Conservation (phyloP, 2,888 invertebrate species). For the Meteorus cinctellus region DNA sequence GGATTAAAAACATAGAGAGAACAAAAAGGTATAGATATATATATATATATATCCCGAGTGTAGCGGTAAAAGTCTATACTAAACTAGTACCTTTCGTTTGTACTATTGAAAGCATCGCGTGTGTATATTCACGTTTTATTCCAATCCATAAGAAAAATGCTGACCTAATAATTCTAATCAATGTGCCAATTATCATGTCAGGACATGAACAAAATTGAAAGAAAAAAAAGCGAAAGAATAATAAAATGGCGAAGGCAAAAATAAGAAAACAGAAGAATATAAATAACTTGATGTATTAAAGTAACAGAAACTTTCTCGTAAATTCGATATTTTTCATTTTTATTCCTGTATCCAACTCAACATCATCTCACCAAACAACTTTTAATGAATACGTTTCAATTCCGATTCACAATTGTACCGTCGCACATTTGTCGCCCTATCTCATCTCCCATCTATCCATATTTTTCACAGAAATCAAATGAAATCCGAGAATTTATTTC, state of each 20-base stretch:
- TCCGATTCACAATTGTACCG: no score
- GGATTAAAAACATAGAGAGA: slow-evolving; percentile 5
- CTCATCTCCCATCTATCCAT: no score
- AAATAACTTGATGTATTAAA: background rate
- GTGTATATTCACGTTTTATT: background rate
- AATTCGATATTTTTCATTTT: background rate
- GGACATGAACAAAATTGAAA: background rate
- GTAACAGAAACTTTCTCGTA: background rate
- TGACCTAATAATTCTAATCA: slow-evolving; percentile 35
- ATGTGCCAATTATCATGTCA: slow-evolving; percentile 36
- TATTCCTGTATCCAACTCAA: background rate
- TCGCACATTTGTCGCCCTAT: no score
- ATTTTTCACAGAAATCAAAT: no score
- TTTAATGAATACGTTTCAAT: no score
- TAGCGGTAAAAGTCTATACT: slow-evolving; percentile 5
- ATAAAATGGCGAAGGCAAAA: background rate
- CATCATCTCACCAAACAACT: no score
- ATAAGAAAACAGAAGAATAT: background rate
- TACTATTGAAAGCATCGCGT: slow-evolving; percentile 12
- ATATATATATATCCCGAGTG: background rate
- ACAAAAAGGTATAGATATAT: background rate
- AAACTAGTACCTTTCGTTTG: slow-evolving; percentile 29
- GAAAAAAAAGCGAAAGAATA: background rate
- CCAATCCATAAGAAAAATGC: slow-evolving; percentile 18
- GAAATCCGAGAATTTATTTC: no score